Percentiles rank a stretch among this genome's conserved stretches.
Conservation (phyloP, 2,113 vertebrate genomes). For the Chaetorhynchus papuensis region DNA sequence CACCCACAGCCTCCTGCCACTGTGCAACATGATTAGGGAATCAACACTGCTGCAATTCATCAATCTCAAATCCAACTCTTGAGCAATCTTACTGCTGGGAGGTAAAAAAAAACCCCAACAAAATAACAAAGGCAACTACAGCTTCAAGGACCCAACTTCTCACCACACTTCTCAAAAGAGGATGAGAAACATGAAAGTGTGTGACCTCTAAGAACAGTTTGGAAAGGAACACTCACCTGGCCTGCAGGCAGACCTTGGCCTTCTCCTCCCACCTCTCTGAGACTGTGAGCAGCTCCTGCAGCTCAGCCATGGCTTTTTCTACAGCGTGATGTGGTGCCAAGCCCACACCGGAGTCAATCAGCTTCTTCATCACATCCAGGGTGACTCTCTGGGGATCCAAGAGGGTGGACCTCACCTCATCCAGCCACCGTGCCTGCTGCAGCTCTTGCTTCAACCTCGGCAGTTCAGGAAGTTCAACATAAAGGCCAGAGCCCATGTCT, state of each 20-base stretch:
- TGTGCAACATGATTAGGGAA: rapidly evolving
- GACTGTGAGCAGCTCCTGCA: slow-evolving; percentile 95
- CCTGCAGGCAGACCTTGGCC: slow-evolving; percentile 91
- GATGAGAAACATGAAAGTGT: rapidly evolving
- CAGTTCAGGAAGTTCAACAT: slow-evolving; percentile 92
- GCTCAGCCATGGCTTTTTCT: slow-evolving; percentile 96
- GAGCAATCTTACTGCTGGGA: not conserved
- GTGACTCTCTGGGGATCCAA: slow-evolving; percentile 91
- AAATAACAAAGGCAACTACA: not conserved
- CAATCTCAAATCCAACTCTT: not conserved
- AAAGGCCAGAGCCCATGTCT: slow-evolving; percentile 90
- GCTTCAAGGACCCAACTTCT: not conserved
- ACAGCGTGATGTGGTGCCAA: slow-evolving; percentile 95
- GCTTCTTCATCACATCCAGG: slow-evolving; percentile 93
- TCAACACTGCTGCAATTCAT: not conserved
- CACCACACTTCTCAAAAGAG: not conserved
- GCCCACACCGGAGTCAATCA: slow-evolving; percentile 95
- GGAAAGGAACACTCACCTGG: slow-evolving; percentile 78
- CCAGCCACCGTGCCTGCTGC: slow-evolving; percentile 97
- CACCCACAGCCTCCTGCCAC: not conserved
- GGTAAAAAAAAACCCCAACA: not conserved
- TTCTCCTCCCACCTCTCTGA: slow-evolving; percentile 98
- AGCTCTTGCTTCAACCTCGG: slow-evolving; percentile 92
- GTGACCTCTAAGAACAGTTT: not conserved
- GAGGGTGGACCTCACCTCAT: slow-evolving; percentile 92